phyloP scores from a whole-genome alignment of 1,140 invertebrate species.

The Helicoverpa armigera region DNA sequence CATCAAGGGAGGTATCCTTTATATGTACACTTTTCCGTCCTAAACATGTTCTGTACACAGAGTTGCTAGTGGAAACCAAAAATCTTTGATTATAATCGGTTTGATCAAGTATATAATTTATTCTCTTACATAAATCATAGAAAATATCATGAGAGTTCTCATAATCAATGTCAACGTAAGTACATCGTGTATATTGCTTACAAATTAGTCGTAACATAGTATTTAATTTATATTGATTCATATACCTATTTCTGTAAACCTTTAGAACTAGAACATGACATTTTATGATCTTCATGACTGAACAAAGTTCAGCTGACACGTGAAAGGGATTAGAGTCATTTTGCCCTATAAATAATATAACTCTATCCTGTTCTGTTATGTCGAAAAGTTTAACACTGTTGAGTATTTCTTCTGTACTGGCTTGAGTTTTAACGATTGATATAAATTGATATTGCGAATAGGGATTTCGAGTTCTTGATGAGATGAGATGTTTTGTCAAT shows the following conservation, averaged over 20 bases:
- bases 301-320: no score
- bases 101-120: constrained; percentile 11
- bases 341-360: no score
- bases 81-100: background rate
- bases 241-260: background rate
- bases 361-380: no score
- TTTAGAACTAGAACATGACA: constrained; percentile 3
- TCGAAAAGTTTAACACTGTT: no score
- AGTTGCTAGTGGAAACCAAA: background rate
- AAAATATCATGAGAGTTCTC: background rate
- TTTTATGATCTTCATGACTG: background rate
- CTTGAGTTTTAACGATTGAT: no score
- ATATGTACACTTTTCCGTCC: no score
- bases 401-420: no score
- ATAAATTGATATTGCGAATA: no score
- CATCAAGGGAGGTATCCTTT: background rate
- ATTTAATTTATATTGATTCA: constrained; percentile 22
- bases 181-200: background rate
- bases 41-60: background rate
- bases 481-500: no score
- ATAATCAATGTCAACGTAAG: background rate
- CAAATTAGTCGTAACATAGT: background rate
- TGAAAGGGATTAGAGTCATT: no score
- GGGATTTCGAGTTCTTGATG: no score
- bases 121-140: background rate